Evolutionary conservation across 2,113 vertebrate species (phyloP).

Genomic region (Melanocharis versteri): DNA sequence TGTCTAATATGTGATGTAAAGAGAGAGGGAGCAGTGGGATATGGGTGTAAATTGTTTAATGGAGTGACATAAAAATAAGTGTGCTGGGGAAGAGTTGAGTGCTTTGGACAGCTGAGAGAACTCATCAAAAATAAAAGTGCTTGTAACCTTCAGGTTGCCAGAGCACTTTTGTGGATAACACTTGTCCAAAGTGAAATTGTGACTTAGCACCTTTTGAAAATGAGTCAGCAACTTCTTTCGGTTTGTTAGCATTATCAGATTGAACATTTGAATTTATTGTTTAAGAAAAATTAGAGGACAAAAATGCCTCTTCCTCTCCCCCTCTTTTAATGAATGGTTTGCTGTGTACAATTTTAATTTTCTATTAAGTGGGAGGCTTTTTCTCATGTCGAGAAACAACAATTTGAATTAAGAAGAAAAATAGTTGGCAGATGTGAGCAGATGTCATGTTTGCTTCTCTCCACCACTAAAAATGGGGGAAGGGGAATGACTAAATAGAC

Average conservation of each 20-base stretch:
- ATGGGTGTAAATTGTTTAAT: neutral
- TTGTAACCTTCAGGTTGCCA: neutral
- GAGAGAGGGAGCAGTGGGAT: neutral
- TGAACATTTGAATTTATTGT: neutral
- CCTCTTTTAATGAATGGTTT: neutral
- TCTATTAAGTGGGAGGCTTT: neutral
- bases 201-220: slow-evolving; percentile 34
- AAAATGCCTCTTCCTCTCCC: neutral
- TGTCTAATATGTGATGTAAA: neutral
- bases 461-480: neutral
- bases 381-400: neutral
- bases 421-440: slow-evolving; percentile 11
- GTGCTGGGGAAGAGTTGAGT: neutral
- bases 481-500: neutral
- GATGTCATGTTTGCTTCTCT: neutral
- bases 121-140: neutral
- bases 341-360: neutral
- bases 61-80: neutral
- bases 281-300: neutral
- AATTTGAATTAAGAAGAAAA: neutral
- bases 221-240: slow-evolving; percentile 21
- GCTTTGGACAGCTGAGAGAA: neutral
- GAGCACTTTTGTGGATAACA: neutral
- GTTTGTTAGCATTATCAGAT: neutral
- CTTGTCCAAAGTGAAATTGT: slow-evolving; percentile 12